These are phyloP conservation scores for Drosophila kokeensis DNA, from an alignment of 2,888 invertebrate genomes.

Conservation along the genomic window DNA sequence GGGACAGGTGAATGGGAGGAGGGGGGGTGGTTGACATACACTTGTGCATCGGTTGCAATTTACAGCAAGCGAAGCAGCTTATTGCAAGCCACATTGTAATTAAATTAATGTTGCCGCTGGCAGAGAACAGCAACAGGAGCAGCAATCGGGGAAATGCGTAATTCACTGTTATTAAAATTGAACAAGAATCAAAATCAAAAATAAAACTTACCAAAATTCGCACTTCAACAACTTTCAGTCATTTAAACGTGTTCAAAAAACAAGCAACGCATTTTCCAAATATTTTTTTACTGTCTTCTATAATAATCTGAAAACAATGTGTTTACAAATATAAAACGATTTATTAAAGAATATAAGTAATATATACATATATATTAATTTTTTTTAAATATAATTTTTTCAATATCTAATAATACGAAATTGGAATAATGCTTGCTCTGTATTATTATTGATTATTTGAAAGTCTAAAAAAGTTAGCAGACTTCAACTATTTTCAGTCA, in stretches of 20 bases:
- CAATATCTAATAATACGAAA: background rate
- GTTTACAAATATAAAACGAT: too few species aligned
- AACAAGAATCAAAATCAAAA: background rate
- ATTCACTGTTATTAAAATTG: slow-evolving; percentile 4
- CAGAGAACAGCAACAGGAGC: slow-evolving; percentile 1
- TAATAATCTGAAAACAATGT: too few species aligned
- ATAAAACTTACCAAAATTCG: background rate
- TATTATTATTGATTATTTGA: background rate
- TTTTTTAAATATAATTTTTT: too few species aligned
- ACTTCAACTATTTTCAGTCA: background rate
- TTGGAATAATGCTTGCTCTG: background rate
- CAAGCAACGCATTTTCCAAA: background rate
- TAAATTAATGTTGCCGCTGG: slow-evolving; percentile 57
- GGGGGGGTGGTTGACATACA: slow-evolving; percentile 2
- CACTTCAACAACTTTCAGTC: background rate
- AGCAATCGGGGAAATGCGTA: background rate
- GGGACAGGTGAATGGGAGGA: background rate
- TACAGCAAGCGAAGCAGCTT: slow-evolving; percentile 14
- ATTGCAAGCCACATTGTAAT: slow-evolving; percentile 65
- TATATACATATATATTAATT: too few species aligned
- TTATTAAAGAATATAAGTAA: too few species aligned
- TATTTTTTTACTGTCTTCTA: background rate
- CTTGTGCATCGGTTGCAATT: slow-evolving; percentile 55
- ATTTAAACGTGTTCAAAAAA: background rate
- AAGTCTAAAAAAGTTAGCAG: background rate